These are phyloP conservation scores for Drosophila repleta DNA, from an alignment of 1,140 invertebrate species.

Conservation along the genomic window DNA sequence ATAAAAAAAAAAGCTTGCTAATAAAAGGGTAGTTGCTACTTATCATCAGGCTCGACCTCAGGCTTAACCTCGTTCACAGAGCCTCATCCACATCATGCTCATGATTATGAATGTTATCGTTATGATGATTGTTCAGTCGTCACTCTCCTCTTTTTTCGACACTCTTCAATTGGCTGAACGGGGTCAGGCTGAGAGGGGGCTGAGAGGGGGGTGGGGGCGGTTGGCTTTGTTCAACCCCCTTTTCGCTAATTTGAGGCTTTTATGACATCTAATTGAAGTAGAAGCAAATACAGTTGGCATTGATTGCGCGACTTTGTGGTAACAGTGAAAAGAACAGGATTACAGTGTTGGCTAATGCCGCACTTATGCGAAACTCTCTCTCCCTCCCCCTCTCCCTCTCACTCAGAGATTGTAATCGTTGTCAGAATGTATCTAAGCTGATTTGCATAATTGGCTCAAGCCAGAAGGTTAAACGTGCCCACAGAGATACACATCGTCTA, in stretches of 20 bases:
- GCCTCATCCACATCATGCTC: slow-evolving; percentile 17
- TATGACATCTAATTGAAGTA: slow-evolving; percentile 66
- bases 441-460: slow-evolving; percentile 65
- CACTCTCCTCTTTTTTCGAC: slow-evolving; percentile 28
- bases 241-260: slow-evolving; percentile 63
- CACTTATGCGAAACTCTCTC: slow-evolving; percentile 37
- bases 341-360: slow-evolving; percentile 8
- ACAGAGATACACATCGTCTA: neutral
- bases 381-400: no score
- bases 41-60: slow-evolving; percentile 44
- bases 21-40: slow-evolving; percentile 71
- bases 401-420: slow-evolving; percentile 17
- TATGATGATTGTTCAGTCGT: slow-evolving; percentile 28
- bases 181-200: neutral
- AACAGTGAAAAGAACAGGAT: slow-evolving; percentile 6
- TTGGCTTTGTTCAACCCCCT: slow-evolving; percentile 29
- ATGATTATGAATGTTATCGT: slow-evolving; percentile 25
- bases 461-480: neutral
- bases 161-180: slow-evolving; percentile 16
- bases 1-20: slow-evolving; percentile 22
- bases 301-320: slow-evolving; percentile 40
- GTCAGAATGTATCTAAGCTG: slow-evolving; percentile 34
- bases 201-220: neutral
- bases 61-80: slow-evolving; percentile 17
- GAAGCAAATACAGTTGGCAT: slow-evolving; percentile 38